Evolutionary conservation across 2,888 invertebrate species (phyloP).

Genomic region (Diarsia brunnea): DNA sequence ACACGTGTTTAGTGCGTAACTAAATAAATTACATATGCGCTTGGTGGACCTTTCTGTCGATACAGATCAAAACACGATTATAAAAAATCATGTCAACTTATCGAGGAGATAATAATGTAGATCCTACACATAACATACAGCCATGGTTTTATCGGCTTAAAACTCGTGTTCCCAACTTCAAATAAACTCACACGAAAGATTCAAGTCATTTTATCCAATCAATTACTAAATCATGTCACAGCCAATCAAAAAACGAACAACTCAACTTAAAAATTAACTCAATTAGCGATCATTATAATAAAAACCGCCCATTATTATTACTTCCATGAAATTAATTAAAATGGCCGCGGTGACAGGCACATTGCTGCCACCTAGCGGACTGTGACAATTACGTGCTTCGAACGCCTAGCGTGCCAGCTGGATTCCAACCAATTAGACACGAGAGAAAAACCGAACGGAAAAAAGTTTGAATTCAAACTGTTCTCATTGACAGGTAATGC

Average conservation of each 20-base stretch:
- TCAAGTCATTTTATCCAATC: too few species aligned
- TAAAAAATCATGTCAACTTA: too few species aligned
- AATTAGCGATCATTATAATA: slow-evolving; percentile 67
- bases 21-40: too few species aligned
- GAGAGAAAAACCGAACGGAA: slow-evolving; percentile 54
- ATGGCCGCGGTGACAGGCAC: slow-evolving; percentile 69
- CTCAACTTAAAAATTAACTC: slow-evolving; percentile 64
- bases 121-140: too few species aligned
- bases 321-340: slow-evolving; percentile 81
- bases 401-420: slow-evolving; percentile 72
- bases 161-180: too few species aligned
- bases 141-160: too few species aligned
- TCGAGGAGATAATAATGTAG: too few species aligned
- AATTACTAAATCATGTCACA: background rate
- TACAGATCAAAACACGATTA: too few species aligned
- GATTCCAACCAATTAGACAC: slow-evolving; percentile 70
- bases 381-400: slow-evolving; percentile 79
- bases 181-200: too few species aligned
- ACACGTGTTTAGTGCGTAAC: too few species aligned
- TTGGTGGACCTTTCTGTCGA: too few species aligned
- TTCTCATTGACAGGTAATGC: slow-evolving; percentile 63
- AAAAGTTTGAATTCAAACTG: slow-evolving; percentile 52
- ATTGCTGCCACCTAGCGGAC: slow-evolving; percentile 74
- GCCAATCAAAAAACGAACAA: slow-evolving; percentile 32
- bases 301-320: slow-evolving; percentile 69